Evolutionary conservation across 2,113 vertebrate genomes (phyloP).

Genomic region (Arenaria interpres): DNA sequence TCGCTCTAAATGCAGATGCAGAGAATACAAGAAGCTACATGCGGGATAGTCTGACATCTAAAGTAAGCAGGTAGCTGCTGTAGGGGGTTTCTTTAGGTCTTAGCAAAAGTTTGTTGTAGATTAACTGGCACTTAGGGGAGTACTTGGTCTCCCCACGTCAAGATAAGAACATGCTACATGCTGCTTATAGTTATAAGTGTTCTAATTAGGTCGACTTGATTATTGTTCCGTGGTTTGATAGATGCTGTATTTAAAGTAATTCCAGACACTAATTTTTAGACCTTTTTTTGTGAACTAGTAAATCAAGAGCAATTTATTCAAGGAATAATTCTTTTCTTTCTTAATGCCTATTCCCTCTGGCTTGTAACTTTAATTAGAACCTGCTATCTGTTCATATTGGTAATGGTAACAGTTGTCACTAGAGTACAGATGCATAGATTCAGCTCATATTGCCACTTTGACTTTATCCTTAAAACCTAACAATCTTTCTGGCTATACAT

Average conservation of each 20-base stretch:
- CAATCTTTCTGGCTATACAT: background rate
- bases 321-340: conserved; percentile 70
- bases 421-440: conserved; percentile 42
- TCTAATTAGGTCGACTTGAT: conserved; percentile 75
- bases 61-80: background rate
- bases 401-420: conserved; percentile 69
- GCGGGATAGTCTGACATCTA: background rate
- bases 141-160: conserved; percentile 33
- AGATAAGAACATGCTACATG: conserved; percentile 55
- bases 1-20: background rate
- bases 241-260: conserved; percentile 72
- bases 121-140: background rate
- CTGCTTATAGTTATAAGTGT: conserved; percentile 28
- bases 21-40: background rate
- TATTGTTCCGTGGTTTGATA: conserved; percentile 74
- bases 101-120: conserved; percentile 7
- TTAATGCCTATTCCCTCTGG: conserved; percentile 75
- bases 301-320: conserved; percentile 76
- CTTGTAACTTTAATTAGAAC: conserved; percentile 81
- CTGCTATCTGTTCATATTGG: conserved; percentile 67
- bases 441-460: conserved; percentile 45
- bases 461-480: conserved; percentile 50
- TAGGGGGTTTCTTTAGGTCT: background rate
- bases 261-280: conserved; percentile 75
- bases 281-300: conserved; percentile 73